A percentile compares a stretch with the other conserved stretches of the same genome.
phyloP scores from a whole-genome alignment of 2,888 invertebrate species.

The Lepidochitona cinerea region DNA sequence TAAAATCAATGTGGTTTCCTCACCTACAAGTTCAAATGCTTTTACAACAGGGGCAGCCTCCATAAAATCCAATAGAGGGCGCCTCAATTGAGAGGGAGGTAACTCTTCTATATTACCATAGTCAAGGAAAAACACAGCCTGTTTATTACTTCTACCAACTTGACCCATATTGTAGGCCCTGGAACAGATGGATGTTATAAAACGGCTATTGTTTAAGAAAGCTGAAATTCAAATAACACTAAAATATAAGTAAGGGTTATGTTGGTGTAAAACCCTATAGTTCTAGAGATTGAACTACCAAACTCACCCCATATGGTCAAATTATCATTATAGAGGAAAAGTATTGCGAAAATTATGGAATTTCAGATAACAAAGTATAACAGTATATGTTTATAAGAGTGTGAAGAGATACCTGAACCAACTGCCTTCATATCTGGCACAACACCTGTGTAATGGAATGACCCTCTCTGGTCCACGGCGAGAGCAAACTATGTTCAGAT shows the following conservation, averaged over 20 bases:
- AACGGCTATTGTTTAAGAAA: no score
- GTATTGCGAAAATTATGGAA: no score
- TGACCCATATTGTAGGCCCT: conserved; percentile 14
- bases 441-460: conserved; percentile 23
- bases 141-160: background rate
- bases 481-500: background rate
- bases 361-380: no score
- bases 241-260: no score
- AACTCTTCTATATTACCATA: conserved; percentile 34
- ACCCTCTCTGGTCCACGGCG: background rate
- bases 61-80: conserved; percentile 18
- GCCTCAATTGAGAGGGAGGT: conserved; percentile 12
- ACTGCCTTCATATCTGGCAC: conserved; percentile 24
- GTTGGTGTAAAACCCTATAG: no score
- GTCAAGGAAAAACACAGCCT: conserved; percentile 31
- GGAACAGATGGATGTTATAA: no score
- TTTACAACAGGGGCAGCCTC: conserved; percentile 29
- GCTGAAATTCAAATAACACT: no score
- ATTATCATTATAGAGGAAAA: no score
- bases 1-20: no score
- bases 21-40: conserved; percentile 34
- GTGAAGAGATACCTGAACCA: conserved; percentile 40
- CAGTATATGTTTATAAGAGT: no score
- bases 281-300: no score
- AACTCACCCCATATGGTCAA: no score